Base-by-base conservation (phyloP, 2,888 invertebrate genomes). In the Meliscaeva auricollis region DNA sequence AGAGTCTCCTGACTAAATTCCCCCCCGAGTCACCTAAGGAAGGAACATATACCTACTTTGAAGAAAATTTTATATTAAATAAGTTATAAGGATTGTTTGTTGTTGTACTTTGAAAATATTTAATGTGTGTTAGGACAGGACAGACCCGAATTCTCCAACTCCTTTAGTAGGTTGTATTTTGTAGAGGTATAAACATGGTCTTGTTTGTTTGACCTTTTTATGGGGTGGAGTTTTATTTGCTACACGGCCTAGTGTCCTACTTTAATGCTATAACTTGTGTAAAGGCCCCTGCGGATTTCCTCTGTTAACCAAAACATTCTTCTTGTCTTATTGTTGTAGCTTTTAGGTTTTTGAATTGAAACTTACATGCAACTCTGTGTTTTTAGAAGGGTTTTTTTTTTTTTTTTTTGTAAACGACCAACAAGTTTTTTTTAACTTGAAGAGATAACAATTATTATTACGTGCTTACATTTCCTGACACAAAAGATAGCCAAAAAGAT, bases 1-100 rank as follows among this genome's bases (percentile, higher is more conserved):
- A 72, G 60, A 60, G 50, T n/a, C n/a, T n/a, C n/a, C n/a, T 26
- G 22, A 30, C 0, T 30, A 1, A 3, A 3, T n/a, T 22, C 48
- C n/a, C 6, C 30, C 35, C 48, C 9, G 2, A 15, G 48, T 15
- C 17, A 64, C 62, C 46, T 0, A 44, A 41, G 32, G 41, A 35
- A 26, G 26, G 26, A 26, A 26, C 26, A 48, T 9, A 46, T 20
- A 69, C 69, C 54, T 79, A 70, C 76, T 76, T 80, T 85, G 76
- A 64, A 41, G 85, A 81, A 46, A 44, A 76, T 80, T 85, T 76
- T 52, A 76, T 80, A 80, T 68, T 85, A 69, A 85, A 76, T 80
- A 85, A 85, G 81, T 85, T 85, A 73, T 80, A 73, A 85, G 44
- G 76, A 80, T 52, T 66, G 15, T 52, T 54, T 64, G 46, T 35